Base-by-base conservation (phyloP, 2,113 vertebrate genomes). In the Balaeniceps rex region DNA sequence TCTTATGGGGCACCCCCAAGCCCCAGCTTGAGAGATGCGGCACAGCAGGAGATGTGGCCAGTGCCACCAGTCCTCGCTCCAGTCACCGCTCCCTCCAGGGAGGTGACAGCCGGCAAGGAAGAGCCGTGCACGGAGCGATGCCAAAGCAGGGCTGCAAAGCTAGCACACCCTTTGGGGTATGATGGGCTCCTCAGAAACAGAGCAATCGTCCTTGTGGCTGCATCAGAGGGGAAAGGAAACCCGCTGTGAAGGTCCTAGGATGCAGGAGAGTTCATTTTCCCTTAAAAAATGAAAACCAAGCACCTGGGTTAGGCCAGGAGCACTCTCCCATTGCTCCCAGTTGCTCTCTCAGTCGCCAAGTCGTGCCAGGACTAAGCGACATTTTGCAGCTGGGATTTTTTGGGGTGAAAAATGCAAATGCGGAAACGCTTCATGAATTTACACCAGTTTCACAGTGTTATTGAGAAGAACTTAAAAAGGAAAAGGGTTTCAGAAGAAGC, bases 321-420 rank as follows among this genome's bases (percentile, higher is more conserved):
- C 93, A 28, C 7, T 6, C 49, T 70, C 76, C 66, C 40, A 21
- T 24, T 51, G 51, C 87, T 84, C 51, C 38, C 83, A 70, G 40
- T 38, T 72, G 64, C 58, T 76, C 40, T 52, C 52, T 44, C 47
- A 9, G 49, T 18, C 4, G 0, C 49, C 15, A 34, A 47, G 55
- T 2, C 12, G 64, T 65, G 71, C 66, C 79, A 71, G 70, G 52
- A 52, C 54, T 15, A 40, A 55, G 71, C 0, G 1, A 74, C 33
- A 16, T 58, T 70, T 63, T 69, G 40, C 75, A 92, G 71, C 85
- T 90, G 75, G 66, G 79, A 83, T 68, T 90, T 95, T 55, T 46
- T 11, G 52, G 93, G 88, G 69, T 71, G 83, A 87, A 85, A 95
- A 88, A 95, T 88, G 91, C 86, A 94, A 96, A 95, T 71, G 64